Evolutionary conservation across 1,140 invertebrate species (phyloP).

Genomic region (Neocloeon triangulifer): DNA sequence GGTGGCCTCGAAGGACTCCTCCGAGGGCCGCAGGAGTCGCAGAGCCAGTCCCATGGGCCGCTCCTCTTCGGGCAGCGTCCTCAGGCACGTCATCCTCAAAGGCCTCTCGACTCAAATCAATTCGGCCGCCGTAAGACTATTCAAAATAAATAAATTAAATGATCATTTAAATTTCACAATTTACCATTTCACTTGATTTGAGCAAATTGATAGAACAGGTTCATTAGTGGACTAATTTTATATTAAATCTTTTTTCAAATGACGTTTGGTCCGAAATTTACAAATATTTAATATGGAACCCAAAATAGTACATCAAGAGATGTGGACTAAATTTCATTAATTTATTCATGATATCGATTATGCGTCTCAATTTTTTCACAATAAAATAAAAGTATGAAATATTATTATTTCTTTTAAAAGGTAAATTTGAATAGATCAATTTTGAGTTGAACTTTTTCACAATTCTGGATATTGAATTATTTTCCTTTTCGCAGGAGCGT

Average conservation of each 20-base stretch:
- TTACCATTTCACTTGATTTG: constrained; percentile 1
- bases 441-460: not conserved
- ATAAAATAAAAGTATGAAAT: too few relatives aligned
- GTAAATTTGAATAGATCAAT: not conserved
- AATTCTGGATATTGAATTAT: not conserved
- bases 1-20: constrained; percentile 14
- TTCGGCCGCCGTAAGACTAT: constrained; percentile 42
- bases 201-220: not conserved
- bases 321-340: too few relatives aligned
- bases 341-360: too few relatives aligned
- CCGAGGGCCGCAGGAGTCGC: constrained; percentile 13
- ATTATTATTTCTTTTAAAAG: not conserved
- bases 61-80: constrained; percentile 23
- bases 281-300: not conserved
- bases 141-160: not conserved
- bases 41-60: constrained; percentile 12
- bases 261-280: not conserved
- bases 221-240: not conserved
- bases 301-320: not conserved
- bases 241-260: not conserved
- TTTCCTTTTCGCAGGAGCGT: constrained; percentile 37
- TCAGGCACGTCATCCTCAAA: constrained; percentile 59
- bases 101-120: constrained; percentile 67
- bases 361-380: too few relatives aligned
- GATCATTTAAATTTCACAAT: constrained; percentile 4